A percentile compares a stretch with the other conserved stretches of the same genome.
Evolutionary conservation across 2,888 invertebrate species (phyloP).

Genomic region (Caenorhabditis auriculariae): DNA sequence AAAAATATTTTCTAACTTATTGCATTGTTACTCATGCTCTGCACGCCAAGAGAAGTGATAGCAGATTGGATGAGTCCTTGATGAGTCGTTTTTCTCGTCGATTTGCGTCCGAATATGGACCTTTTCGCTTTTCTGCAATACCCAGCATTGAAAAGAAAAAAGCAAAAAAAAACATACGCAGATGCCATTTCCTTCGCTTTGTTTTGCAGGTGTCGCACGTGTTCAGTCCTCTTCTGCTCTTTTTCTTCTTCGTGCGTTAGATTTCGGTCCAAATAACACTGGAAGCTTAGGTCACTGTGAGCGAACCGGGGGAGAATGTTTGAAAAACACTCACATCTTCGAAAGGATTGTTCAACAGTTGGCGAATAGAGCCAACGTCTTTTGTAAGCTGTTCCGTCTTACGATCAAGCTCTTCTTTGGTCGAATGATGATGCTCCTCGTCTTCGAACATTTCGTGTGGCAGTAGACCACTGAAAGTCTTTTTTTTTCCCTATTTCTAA

Average conservation of each 20-base stretch:
- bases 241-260: constrained; percentile 49
- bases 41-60: constrained; percentile 40
- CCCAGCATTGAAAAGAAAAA: neutral
- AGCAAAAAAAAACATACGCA: constrained; percentile 1
- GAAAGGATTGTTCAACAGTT: constrained; percentile 43
- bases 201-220: constrained; percentile 26
- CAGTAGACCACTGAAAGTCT: neutral
- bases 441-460: constrained; percentile 13
- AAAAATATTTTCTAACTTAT: too few relatives aligned
- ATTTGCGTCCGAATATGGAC: constrained; percentile 23
- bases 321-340: too few relatives aligned
- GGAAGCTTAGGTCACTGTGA: too few relatives aligned
- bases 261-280: constrained; percentile 55
- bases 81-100: constrained; percentile 26
- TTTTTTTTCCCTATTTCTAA: neutral
- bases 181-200: constrained; percentile 17
- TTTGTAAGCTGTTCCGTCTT: constrained; percentile 46
- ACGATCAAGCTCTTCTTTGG: constrained; percentile 35
- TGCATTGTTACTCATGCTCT: constrained; percentile 20
- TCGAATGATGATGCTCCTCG: constrained; percentile 26
- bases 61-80: constrained; percentile 40
- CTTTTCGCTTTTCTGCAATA: constrained; percentile 22
- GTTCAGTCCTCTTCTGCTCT: constrained; percentile 24
- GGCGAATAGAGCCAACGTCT: constrained; percentile 44
- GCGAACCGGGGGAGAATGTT: too few relatives aligned